Conservation (phyloP, 2,888 invertebrate genomes). For the Endomychus coccineus region DNA sequence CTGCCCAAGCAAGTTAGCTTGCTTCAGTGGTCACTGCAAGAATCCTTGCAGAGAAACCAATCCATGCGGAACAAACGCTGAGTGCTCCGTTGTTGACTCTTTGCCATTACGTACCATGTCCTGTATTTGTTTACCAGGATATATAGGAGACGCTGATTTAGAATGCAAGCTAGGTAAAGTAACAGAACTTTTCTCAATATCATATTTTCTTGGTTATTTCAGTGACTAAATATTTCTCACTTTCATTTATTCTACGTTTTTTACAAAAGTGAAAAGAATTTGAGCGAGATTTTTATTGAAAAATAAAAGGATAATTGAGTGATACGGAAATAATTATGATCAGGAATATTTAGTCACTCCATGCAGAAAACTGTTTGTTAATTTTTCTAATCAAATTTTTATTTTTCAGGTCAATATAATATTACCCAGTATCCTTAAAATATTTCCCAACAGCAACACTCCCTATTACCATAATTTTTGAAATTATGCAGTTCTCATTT, state of each 20-base stretch:
- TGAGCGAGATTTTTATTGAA: too few relatives aligned
- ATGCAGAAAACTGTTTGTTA: too few relatives aligned
- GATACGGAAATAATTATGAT: too few relatives aligned
- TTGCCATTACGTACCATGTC: slow-evolving; percentile 81
- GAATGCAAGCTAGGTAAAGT: slow-evolving; percentile 70
- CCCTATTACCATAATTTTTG: slow-evolving; percentile 9
- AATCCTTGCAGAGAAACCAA: slow-evolving; percentile 71
- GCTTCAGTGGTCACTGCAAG: slow-evolving; percentile 69
- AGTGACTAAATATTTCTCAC: too few relatives aligned
- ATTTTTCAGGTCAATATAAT: slow-evolving; percentile 18
- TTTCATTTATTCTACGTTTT: too few relatives aligned
- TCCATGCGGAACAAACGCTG: slow-evolving; percentile 74
- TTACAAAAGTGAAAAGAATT: too few relatives aligned
- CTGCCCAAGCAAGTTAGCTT: slow-evolving; percentile 78
- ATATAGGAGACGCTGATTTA: slow-evolving; percentile 77
- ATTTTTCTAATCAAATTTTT: slow-evolving; percentile 10
- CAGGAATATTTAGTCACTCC: too few relatives aligned
- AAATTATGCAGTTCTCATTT: slow-evolving; percentile 11
- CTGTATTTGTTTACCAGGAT: slow-evolving; percentile 77
- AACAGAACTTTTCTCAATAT: too few relatives aligned
- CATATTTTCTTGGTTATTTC: too few relatives aligned
- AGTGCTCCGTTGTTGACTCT: slow-evolving; percentile 79
- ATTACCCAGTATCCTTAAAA: slow-evolving; percentile 4
- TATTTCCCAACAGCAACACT: slow-evolving; percentile 28
- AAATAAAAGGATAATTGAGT: too few relatives aligned